phyloP scores from a whole-genome alignment of 2,888 invertebrate species.

The Anaspis maculata region DNA sequence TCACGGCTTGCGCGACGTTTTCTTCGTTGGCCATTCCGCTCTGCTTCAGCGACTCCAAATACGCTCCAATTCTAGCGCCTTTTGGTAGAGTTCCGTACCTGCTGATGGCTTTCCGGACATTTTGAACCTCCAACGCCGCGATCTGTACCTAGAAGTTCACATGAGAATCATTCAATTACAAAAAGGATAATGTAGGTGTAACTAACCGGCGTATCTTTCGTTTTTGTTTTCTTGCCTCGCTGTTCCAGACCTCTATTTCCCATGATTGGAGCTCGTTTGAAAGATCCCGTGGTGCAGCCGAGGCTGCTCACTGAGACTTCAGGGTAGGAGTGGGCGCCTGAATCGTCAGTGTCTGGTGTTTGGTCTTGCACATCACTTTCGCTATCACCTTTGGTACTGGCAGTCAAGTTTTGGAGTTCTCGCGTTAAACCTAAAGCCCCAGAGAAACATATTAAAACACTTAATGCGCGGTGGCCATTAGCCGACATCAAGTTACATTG shows the following conservation, averaged over 20 bases:
- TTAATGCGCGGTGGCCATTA: too few relatives aligned
- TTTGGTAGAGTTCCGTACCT: constrained; percentile 96
- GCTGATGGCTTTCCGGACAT: constrained; percentile 89
- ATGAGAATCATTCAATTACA: too few relatives aligned
- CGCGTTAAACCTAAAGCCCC: constrained; percentile 45
- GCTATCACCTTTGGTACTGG: constrained; percentile 50
- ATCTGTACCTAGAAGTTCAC: constrained; percentile 60
- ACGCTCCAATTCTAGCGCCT: constrained; percentile 92
- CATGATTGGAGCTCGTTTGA: constrained; percentile 53
- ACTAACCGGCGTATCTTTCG: constrained; percentile 28
- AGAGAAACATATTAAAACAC: too few relatives aligned
- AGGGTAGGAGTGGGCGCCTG: constrained; percentile 47
- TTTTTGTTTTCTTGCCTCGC: constrained; percentile 54
- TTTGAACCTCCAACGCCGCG: constrained; percentile 90
- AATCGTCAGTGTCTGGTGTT: constrained; percentile 69
- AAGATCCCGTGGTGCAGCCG: constrained; percentile 43
- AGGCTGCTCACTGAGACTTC: constrained; percentile 44
- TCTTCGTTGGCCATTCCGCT: constrained; percentile 53
- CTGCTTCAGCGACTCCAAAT: constrained; percentile 85
- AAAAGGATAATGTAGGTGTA: too few relatives aligned
- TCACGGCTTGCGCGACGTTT: constrained; percentile 27
- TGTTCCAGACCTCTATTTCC: constrained; percentile 53
- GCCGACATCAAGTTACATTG: too few relatives aligned
- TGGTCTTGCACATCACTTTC: constrained; percentile 64
- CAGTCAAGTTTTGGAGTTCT: constrained; percentile 43